phyloP scores from a whole-genome alignment of 2,888 invertebrate genomes.

The Idaea biselata region DNA sequence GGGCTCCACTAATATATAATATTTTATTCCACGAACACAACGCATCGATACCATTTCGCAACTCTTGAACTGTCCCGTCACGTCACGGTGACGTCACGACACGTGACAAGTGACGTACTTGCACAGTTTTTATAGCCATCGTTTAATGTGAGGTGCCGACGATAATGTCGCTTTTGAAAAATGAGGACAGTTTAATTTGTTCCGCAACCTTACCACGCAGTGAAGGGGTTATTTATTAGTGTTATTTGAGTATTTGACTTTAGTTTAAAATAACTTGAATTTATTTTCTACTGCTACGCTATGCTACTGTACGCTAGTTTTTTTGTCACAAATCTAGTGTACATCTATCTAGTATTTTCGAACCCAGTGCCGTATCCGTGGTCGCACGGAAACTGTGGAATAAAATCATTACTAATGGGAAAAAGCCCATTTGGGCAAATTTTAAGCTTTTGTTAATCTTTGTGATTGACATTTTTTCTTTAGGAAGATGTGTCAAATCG shows the following conservation, averaged over 20 bases:
- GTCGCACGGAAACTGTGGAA: no score
- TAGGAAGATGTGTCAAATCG: no score
- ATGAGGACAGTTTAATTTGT: constrained; percentile 28
- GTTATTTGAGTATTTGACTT: not conserved
- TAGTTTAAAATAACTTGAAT: not conserved
- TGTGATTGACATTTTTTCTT: no score
- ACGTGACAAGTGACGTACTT: constrained; percentile 38
- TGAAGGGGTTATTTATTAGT: not conserved
- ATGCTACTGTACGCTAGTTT: no score
- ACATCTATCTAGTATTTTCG: no score
- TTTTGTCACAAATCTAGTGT: no score
- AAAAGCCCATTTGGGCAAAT: no score
- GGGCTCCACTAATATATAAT: not conserved
- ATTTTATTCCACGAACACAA: constrained; percentile 12
- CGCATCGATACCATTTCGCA: not conserved
- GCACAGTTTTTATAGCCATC: constrained; percentile 32
- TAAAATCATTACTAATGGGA: no score
- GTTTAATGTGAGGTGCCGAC: constrained; percentile 27
- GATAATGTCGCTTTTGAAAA: constrained; percentile 36
- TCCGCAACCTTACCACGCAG: constrained; percentile 11
- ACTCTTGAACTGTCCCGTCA: constrained; percentile 22
- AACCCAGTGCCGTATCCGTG: no score
- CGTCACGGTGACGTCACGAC: constrained; percentile 22
- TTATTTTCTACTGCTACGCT: no score
- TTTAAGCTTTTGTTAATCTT: no score